Conservation (phyloP, 2,888 invertebrate species). For the Spisula subtruncata region DNA sequence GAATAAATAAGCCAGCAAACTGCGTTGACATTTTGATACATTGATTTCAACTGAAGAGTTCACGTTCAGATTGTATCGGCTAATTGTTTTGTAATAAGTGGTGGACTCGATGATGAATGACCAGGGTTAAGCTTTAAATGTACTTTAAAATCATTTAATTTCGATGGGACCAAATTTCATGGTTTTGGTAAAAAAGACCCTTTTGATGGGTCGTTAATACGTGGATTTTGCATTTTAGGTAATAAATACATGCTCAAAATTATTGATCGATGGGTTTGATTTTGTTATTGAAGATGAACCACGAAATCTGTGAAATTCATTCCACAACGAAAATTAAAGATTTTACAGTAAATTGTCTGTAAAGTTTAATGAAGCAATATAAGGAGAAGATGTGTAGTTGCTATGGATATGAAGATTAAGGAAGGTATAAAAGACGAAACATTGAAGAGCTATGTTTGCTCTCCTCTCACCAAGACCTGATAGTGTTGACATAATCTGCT, state of each 20-base stretch:
- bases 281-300: too few species aligned
- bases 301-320: too few species aligned
- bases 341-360: too few species aligned
- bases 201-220: too few species aligned
- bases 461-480: background rate
- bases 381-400: conserved; percentile 26
- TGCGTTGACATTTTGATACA: conserved; percentile 35
- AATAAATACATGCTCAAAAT: too few species aligned
- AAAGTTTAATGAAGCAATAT: background rate
- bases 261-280: too few species aligned
- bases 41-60: conserved; percentile 46
- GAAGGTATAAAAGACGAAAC: background rate
- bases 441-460: conserved; percentile 8
- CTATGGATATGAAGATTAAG: conserved; percentile 16
- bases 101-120: conserved; percentile 34
- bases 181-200: too few species aligned
- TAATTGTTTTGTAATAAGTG: conserved; percentile 49
- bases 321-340: too few species aligned
- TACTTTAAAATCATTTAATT: too few species aligned
- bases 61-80: conserved; percentile 30
- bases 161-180: too few species aligned
- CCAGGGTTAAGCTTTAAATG: conserved; percentile 29
- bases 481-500: conserved; percentile 11
- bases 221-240: too few species aligned
- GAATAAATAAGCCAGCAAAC: conserved; percentile 24